These are phyloP conservation scores for Sisor rabdophorus DNA, from an alignment of 2,113 vertebrate genomes.

Conservation along the genomic window DNA sequence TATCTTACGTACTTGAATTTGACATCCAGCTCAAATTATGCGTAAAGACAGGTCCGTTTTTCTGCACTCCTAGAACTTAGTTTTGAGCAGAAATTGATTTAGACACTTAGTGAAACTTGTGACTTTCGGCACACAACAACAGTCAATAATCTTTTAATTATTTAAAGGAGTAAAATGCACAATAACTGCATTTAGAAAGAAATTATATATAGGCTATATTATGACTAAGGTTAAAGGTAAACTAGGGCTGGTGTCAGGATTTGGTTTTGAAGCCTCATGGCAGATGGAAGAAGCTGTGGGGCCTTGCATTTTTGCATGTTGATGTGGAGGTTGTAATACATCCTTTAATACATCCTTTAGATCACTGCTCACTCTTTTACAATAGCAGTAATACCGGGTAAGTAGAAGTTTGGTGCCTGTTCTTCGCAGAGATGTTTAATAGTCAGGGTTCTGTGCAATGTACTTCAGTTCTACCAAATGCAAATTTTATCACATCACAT, in stretches of 20 bases:
- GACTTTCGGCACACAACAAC: slow-evolving; percentile 60
- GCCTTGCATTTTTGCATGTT: slow-evolving; percentile 55
- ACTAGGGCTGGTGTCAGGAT: slow-evolving; percentile 17
- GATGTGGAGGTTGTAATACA: slow-evolving; percentile 65
- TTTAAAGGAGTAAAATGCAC: slow-evolving; percentile 65
- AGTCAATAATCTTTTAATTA: slow-evolving; percentile 69
- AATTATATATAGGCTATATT: slow-evolving; percentile 69
- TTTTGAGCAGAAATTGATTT: slow-evolving; percentile 71
- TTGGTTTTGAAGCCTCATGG: slow-evolving; percentile 54
- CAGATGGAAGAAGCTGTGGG: slow-evolving; percentile 68
- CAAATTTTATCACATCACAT: too few species aligned
- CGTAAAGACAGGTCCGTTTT: slow-evolving; percentile 56
- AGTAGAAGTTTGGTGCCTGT: too few species aligned
- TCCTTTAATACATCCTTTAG: slow-evolving; percentile 75
- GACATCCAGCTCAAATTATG: slow-evolving; percentile 65
- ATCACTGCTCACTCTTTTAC: slow-evolving; percentile 54
- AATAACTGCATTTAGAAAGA: slow-evolving; percentile 61
- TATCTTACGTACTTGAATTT: slow-evolving; percentile 55
- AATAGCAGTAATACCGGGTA: not conserved
- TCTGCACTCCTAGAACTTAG: slow-evolving; percentile 38
- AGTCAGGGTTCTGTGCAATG: too few species aligned
- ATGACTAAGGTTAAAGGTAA: slow-evolving; percentile 43
- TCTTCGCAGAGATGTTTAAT: too few species aligned
- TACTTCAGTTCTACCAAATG: too few species aligned
- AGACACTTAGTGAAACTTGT: slow-evolving; percentile 66